phyloP scores from a whole-genome alignment of 2,888 invertebrate genomes.

The Amphipoea lucens region DNA sequence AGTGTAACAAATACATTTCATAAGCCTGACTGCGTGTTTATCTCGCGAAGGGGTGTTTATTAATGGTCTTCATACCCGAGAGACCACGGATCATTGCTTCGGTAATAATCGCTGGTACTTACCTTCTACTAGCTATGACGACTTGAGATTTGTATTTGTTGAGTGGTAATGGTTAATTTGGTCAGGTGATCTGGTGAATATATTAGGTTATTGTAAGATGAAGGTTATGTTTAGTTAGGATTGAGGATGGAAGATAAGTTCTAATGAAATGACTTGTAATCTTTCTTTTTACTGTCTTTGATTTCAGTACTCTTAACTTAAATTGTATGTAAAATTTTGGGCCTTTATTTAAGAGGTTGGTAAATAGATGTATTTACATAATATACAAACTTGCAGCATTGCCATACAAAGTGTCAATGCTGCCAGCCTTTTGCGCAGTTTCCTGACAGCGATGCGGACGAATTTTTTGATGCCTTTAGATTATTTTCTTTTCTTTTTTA shows the following conservation, averaged over 20 bases:
- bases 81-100: slow-evolving; percentile 42
- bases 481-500: not conserved
- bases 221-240: not conserved
- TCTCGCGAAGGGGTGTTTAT: slow-evolving; percentile 39
- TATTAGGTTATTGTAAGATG: not conserved
- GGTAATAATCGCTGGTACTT: slow-evolving; percentile 32
- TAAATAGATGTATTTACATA: not conserved
- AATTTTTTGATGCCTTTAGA: not conserved
- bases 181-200: slow-evolving; percentile 17
- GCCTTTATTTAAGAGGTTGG: no score
- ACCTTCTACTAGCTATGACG: slow-evolving; percentile 18
- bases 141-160: slow-evolving; percentile 46
- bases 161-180: slow-evolving; percentile 27
- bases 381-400: not conserved
- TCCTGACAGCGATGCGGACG: not conserved
- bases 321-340: not conserved
- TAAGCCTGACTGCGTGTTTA: slow-evolving; percentile 19
- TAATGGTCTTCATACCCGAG: slow-evolving; percentile 38
- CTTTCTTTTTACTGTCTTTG: not conserved
- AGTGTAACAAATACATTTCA: slow-evolving; percentile 20
- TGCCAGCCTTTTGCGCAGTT: not conserved
- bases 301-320: not conserved
- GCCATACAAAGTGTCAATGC: not conserved
- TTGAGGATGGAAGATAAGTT: not conserved
- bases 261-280: not conserved